These are phyloP conservation scores for Perithous albicinctus DNA, from an alignment of 2,888 invertebrate genomes.

Conservation along the genomic window DNA sequence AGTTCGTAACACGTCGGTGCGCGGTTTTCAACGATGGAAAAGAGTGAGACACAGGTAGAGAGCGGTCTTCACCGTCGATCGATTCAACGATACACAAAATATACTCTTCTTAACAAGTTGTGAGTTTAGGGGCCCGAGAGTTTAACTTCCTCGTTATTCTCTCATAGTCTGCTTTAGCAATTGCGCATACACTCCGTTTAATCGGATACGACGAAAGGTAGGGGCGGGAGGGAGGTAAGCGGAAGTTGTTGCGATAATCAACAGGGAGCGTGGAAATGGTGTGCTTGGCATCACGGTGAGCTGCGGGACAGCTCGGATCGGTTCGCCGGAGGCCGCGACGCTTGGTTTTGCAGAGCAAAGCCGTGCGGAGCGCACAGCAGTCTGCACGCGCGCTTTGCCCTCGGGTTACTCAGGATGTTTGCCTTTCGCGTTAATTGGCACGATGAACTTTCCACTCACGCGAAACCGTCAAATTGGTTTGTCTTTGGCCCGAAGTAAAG, in stretches of 20 bases:
- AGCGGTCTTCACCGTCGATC: slow-evolving; percentile 32
- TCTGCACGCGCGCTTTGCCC: slow-evolving; percentile 46
- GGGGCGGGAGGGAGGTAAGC: slow-evolving; percentile 16
- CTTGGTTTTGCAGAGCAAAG: slow-evolving; percentile 48
- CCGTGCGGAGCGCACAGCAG: slow-evolving; percentile 24
- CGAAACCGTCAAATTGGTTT: slow-evolving; percentile 71
- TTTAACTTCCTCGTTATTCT: slow-evolving; percentile 50
- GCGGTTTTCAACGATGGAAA: slow-evolving; percentile 39
- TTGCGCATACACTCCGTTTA: slow-evolving; percentile 10
- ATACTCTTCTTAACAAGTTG: slow-evolving; percentile 13
- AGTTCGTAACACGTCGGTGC: slow-evolving; percentile 54
- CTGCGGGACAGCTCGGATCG: slow-evolving; percentile 27
- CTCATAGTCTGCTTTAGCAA: slow-evolving; percentile 23
- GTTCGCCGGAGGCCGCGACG: slow-evolving; percentile 48
- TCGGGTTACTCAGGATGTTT: slow-evolving; percentile 64
- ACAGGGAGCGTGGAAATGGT: slow-evolving; percentile 54
- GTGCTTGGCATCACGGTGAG: slow-evolving; percentile 38
- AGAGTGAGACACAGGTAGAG: slow-evolving; percentile 4
- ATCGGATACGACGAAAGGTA: slow-evolving; percentile 15
- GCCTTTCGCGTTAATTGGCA: slow-evolving; percentile 71
- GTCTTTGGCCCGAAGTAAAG: slow-evolving; percentile 64
- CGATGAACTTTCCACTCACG: slow-evolving; percentile 71
- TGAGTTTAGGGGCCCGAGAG: slow-evolving; percentile 21
- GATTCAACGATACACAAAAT: slow-evolving; percentile 30
- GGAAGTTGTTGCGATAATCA: slow-evolving; percentile 59